Evolutionary conservation across 2,113 vertebrate species (phyloP), one percentile per base, ranked within the genome.

Genomic region (Vidua chalybeata): DNA sequence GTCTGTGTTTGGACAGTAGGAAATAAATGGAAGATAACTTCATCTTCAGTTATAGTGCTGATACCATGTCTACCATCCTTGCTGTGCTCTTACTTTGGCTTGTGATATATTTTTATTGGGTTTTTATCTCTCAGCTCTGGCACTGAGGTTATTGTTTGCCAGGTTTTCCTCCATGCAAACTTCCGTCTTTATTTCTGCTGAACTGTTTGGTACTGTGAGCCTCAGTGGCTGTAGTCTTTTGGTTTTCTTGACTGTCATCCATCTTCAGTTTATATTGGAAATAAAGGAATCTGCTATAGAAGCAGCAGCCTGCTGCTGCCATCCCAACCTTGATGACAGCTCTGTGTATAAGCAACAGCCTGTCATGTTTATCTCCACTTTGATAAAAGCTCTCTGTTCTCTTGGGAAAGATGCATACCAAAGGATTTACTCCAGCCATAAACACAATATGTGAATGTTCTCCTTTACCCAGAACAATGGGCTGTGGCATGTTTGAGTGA

Each of bases 381-480:
- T 52, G 46, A 52, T 52, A 52, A 52, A 52, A 37, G 28, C 28
- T 33, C 27, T 62, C 35, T 43, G 23, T 21, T 63, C 48, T 52
- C 59, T n/a, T 52, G 14, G 48, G 48, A 52, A 41, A 52, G 14
- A 18, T n/a, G 46, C 35, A 33, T 33, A 28, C 9, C 37, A 41
- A 21, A 19, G 22, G 46, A 41, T n/a, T 43, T 4, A n/a, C 11
- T 63, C 59, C 46, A n/a, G 23, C 27, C 20, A 37, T 46, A 48
- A 59, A 23, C 26, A 48, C 26, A 43, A 49, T 10, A 27, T 61
- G 35, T 77, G 56, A 39, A 31, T 76, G 9, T 19, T 63, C 43
- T 52, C 6, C 23, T n/a, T 63, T 28, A n/a, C 23, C 2, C 2
- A 3, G 8, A 52, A 20, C 1, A 0, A 10, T 33, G 30, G 75